Evolutionary conservation across 2,888 invertebrate species (phyloP), one percentile per base, ranked within the genome.

Genomic region (Scaptodrosophila latifasciaeformis): DNA sequence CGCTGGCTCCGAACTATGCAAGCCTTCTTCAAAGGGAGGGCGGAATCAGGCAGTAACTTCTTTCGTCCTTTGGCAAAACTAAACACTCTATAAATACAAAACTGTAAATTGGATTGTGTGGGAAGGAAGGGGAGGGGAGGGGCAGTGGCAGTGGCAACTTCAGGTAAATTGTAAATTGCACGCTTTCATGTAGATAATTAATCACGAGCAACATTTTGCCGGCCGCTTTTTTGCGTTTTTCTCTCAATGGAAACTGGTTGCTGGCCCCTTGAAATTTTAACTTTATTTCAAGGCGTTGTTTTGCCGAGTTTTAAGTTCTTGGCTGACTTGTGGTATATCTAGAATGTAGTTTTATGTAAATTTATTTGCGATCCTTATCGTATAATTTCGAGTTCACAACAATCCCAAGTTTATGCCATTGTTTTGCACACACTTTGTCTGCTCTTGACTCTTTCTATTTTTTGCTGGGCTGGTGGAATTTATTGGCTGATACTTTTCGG

Each of bases 131-230:
- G 19, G 48, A 19, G 17, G 45, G 44, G 15, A 21, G 7, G 42
- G 30, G 37, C 18, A 15, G 31, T 35, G n/a, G n/a, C n/a, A n/a
- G n/a, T n/a, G 7, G 40, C 10, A 24, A n/a, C 44, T 43, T 40
- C 65, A 70, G 76, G 76, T 75, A 71, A 55, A 63, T 67, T 67
- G 81, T 67, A 80, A 75, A 80, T 76, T 74, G 78, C 75, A 62
- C 64, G 81, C 81, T 76, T 76, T 76, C 81, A 80, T 76, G 81
- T 74, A 77, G 81, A 80, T 76, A 76, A 76, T 76, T 76, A 80
- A 76, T 76, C 75, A 75, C 70, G 59, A 61, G 59, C 52, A 55
- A 47, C 58, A 51, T 54, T 64, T 64, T 39, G 39, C 64, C 49
- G 44, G 34, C 34, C 47, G 39, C 46, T 58, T 52, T 51, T 46